Evolutionary conservation across 2,797 vertebrate genomes (phyloP), one percentile per base, ranked within the genome.

Genomic region (Microctenopoma steveboyesi): DNA sequence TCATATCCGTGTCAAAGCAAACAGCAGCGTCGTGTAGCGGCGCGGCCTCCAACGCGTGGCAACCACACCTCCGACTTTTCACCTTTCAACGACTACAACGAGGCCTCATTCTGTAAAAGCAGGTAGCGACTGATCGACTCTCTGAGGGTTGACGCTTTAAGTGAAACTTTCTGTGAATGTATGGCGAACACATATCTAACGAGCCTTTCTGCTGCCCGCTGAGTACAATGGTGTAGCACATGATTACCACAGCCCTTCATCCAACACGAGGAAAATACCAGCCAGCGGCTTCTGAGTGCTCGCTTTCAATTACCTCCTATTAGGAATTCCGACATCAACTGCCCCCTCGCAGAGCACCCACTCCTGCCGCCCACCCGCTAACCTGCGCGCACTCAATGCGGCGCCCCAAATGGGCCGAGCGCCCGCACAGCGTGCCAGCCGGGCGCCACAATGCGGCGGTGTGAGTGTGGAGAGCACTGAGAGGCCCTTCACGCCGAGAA

Each of bases 281-380:
- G 68, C 84, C 83, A 73, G 54, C 75, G n/a, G 80, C 69, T 72
- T 62, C 68, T 61, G 78, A 90, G 90, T 89, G 85, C 85, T 87
- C 79, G 69, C 89, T 91, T 91, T 90, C 91, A 91, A 93, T 91
- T 88, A 93, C 82, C 85, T 86, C 58, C 85, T 88, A 91, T 91
- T 91, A 91, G 90, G 84, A 88, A 90, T 88, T 85, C 81, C 86
- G 74, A 74, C 86, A 70, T 89, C 81, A 64, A 53, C 84, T 45
- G 80, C 30, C 62, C 85, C 65, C 83, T 75, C 28, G 25, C 74
- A 73, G 84, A 86, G 83, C 74, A 78, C 66, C 85, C 84, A 87
- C 88, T 91, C 80, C 86, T 88, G 78, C 84, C 87, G 80, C 86
- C 86, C 87, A 87, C 86, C 88, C 88, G 71, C 86, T 90, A 84